Conservation (phyloP, 2,113 vertebrate species). For the Pteropus alecto region DNA sequence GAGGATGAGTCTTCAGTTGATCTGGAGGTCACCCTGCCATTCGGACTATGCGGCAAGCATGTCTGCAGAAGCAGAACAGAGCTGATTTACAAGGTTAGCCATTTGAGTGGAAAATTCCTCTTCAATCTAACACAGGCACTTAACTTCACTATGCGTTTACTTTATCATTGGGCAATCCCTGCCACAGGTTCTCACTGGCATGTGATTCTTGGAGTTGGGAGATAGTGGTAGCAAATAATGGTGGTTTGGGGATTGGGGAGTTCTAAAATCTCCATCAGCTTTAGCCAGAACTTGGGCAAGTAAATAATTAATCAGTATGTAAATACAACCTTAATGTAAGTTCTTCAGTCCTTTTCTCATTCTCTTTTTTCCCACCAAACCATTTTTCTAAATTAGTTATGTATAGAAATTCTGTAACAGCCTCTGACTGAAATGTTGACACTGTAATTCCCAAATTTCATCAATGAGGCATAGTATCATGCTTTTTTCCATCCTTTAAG, state of each 20-base stretch:
- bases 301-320: background rate
- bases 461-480: background rate
- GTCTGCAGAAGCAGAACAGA: too few species aligned
- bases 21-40: too few species aligned
- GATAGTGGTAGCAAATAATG: rapidly evolving
- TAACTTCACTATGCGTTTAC: background rate
- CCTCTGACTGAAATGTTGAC: background rate
- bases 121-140: background rate
- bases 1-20: too few species aligned
- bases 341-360: background rate
- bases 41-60: too few species aligned
- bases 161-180: background rate
- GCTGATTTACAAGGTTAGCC: too few species aligned
- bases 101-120: too few species aligned
- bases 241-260: background rate
- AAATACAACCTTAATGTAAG: background rate
- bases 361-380: background rate
- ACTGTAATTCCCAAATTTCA: background rate
- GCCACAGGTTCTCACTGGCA: background rate
- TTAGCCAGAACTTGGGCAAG: background rate
- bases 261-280: background rate
- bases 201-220: background rate
- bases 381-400: background rate
- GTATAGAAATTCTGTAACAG: background rate
- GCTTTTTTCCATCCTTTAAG: background rate